Base-by-base conservation (phyloP, 2,797 vertebrate species). In the Gephyroberyx darwinii region DNA sequence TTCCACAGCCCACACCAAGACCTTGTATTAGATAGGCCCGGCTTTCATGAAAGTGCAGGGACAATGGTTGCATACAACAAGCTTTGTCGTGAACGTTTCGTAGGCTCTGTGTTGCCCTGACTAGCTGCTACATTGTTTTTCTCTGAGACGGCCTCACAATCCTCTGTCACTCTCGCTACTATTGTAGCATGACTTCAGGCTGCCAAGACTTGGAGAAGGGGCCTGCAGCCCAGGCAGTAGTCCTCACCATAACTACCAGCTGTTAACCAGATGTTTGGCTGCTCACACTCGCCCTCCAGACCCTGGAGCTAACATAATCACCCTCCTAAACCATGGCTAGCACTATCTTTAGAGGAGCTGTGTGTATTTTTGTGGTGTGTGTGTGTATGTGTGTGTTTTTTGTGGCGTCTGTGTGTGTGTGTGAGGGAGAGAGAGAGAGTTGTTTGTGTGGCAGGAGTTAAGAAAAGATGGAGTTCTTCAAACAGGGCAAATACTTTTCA, bases 191-290 rank as follows among this genome's bases (percentile, higher is more conserved):
- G 5, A 14, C 13, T 54, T 22, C 13, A 30, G 58, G 8, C 8
- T 55, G 31, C 69, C 37, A 60, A n/a, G 57, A 65, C 35, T 61
- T 33, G 1, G 43, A 65, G 71, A 75, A 35, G 62, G 60, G 37
- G 72, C 55, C 51, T 50, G 62, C 26, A 63, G 41, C 71, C 60
- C 50, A 31, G 69, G 57, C 85, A 75, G 77, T 54, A 69, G 62
- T 76, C 64, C 26, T 77, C 48, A 53, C 59, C 74, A 57, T 45
- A 52, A 39, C 56, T 39, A 71, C 80, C 88, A 92, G 88, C 88
- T 91, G 92, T 87, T 90, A 80, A 56, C 86, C 92, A 93, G 92
- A 93, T 93, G 92, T 91, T 89, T 79, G 67, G 77, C 80, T 43
- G 48, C 74, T 78, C 85, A 35, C 78, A 83, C 71, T 26, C 26